phyloP scores from a whole-genome alignment of 2,113 vertebrate species.

The Strix uralensis region DNA sequence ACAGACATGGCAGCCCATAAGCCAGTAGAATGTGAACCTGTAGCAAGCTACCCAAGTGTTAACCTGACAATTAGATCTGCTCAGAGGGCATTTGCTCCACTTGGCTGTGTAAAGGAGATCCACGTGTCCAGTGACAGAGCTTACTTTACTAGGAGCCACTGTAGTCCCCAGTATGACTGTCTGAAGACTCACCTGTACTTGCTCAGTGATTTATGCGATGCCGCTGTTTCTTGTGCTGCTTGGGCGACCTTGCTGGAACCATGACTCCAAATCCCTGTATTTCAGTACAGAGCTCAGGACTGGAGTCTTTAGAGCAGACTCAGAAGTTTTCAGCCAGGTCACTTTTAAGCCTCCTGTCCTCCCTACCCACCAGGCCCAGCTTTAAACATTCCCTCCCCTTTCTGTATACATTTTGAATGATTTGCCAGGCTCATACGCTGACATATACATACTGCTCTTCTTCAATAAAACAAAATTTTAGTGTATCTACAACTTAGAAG shows the following conservation, averaged over 20 bases:
- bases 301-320: not conserved
- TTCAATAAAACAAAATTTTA: not conserved
- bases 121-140: not conserved
- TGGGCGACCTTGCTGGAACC: not conserved
- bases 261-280: not conserved
- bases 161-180: not conserved
- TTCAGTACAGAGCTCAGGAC: not conserved
- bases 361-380: not conserved
- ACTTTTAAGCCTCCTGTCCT: not conserved
- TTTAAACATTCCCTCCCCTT: not conserved
- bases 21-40: not conserved
- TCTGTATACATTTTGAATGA: not conserved
- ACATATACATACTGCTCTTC: not conserved
- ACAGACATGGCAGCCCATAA: not conserved
- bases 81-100: fast-evolving
- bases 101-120: not conserved
- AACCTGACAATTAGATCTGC: not conserved
- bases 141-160: not conserved
- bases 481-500: not conserved
- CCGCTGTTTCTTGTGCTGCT: not conserved
- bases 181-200: fast-evolving
- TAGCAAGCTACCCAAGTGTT: not conserved
- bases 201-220: not conserved
- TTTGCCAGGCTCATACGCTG: not conserved
- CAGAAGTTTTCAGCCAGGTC: not conserved